These are phyloP conservation scores for Mustela lutreola DNA, from an alignment of 2,113 vertebrate species.

Conservation along the genomic window DNA sequence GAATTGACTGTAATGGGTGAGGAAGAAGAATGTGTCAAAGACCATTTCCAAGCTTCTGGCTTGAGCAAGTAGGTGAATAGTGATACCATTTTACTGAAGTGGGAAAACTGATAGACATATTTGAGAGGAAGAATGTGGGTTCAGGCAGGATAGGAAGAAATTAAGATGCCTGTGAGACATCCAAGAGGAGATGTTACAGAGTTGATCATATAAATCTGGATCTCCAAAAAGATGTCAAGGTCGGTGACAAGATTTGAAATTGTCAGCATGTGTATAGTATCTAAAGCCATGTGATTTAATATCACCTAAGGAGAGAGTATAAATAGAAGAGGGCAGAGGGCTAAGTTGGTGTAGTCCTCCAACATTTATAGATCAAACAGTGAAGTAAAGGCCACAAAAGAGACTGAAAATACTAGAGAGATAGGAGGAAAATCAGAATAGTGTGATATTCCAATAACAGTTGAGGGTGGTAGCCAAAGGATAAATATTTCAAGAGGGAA, in stretches of 20 bases:
- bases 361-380: background rate
- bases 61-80: constrained; percentile 38
- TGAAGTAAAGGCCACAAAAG: background rate
- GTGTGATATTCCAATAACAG: background rate
- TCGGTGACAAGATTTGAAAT: constrained; percentile 28
- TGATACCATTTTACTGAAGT: constrained; percentile 34
- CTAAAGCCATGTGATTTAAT: constrained; percentile 32
- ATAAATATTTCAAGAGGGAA: background rate
- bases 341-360: background rate
- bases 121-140: background rate
- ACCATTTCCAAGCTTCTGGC: constrained; percentile 28
- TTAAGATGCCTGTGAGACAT: background rate
- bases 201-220: constrained; percentile 19
- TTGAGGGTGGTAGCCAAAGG: background rate
- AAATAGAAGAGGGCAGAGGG: constrained; percentile 5
- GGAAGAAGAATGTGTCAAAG: background rate
- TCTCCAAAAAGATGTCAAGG: constrained; percentile 24
- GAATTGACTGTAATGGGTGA: background rate
- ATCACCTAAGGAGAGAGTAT: constrained; percentile 19
- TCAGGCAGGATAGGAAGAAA: background rate
- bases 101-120: constrained; percentile 5
- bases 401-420: background rate
- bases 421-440: background rate
- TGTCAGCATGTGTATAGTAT: constrained; percentile 19
- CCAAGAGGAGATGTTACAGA: constrained; percentile 25